phyloP scores from a whole-genome alignment of 2,113 vertebrate genomes.

The Erinaceus europaeus region DNA sequence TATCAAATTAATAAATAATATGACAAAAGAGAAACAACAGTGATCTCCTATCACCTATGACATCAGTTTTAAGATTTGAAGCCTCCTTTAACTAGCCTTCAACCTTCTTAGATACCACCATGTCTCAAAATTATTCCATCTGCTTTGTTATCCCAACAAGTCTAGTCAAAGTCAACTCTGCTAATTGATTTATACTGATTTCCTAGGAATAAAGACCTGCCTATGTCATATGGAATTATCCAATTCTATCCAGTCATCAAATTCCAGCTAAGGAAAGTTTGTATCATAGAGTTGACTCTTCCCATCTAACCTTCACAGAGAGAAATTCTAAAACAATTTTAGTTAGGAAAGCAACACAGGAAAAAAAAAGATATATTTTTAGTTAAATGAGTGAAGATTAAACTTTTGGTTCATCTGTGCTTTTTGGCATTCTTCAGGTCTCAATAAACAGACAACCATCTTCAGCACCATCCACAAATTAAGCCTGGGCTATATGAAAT shows the following conservation, averaged over 20 bases:
- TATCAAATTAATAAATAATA: too few species aligned
- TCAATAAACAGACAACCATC: constrained; percentile 30
- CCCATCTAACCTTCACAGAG: background rate
- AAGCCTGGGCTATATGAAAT: background rate
- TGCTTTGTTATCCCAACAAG: constrained; percentile 21
- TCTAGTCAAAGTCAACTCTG: background rate
- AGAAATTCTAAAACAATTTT: constrained; percentile 29
- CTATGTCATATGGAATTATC: background rate
- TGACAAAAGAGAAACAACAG: too few species aligned
- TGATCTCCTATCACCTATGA: background rate
- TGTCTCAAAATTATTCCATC: constrained; percentile 46
- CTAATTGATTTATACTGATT: constrained; percentile 43
- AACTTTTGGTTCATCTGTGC: constrained; percentile 50
- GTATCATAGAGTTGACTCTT: background rate
- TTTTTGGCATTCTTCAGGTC: constrained; percentile 57
- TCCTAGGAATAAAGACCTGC: background rate
- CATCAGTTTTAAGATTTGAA: constrained; percentile 42
- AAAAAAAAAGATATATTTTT: constrained; percentile 27
- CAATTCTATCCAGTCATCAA: background rate
- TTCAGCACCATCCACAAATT: background rate
- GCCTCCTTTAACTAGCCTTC: background rate
- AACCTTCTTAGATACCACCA: constrained; percentile 14
- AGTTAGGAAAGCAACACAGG: background rate
- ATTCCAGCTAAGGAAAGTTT: constrained; percentile 1
- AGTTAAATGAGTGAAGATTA: constrained; percentile 37